These are phyloP conservation scores for Drosophila ohnishii DNA, from an alignment of 1,140 invertebrate species.

Conservation along the genomic window DNA sequence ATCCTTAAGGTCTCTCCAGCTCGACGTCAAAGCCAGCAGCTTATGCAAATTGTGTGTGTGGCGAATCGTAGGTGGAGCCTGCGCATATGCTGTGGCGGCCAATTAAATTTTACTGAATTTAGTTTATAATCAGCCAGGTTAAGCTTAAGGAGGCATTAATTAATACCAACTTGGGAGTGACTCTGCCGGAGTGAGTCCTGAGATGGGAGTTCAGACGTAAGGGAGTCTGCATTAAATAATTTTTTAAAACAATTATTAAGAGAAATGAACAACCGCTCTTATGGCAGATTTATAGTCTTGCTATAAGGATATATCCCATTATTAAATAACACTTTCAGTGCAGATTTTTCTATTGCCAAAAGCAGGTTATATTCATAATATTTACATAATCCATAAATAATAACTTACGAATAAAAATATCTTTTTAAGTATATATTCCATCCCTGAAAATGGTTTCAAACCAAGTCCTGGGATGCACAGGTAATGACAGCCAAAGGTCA, in stretches of 20 bases:
- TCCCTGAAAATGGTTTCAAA: neutral
- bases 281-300: too few relatives aligned
- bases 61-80: neutral
- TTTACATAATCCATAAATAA: neutral
- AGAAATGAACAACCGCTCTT: neutral
- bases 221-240: too few relatives aligned
- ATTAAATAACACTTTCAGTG: neutral
- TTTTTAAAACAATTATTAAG: neutral
- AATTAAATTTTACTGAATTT: slow-evolving; percentile 1
- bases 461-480: neutral
- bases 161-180: neutral
- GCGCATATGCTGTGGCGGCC: neutral
- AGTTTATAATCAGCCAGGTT: neutral
- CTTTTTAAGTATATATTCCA: neutral
- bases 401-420: slow-evolving; percentile 8
- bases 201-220: neutral
- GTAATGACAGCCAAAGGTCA: neutral
- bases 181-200: too few relatives aligned
- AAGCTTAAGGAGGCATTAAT: neutral
- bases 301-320: neutral
- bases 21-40: neutral
- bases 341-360: neutral
- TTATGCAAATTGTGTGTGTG: slow-evolving; percentile 1
- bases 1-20: neutral
- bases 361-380: slow-evolving; percentile 1